Conservation (phyloP, 2,113 vertebrate species). For the Ciconia maguari region DNA sequence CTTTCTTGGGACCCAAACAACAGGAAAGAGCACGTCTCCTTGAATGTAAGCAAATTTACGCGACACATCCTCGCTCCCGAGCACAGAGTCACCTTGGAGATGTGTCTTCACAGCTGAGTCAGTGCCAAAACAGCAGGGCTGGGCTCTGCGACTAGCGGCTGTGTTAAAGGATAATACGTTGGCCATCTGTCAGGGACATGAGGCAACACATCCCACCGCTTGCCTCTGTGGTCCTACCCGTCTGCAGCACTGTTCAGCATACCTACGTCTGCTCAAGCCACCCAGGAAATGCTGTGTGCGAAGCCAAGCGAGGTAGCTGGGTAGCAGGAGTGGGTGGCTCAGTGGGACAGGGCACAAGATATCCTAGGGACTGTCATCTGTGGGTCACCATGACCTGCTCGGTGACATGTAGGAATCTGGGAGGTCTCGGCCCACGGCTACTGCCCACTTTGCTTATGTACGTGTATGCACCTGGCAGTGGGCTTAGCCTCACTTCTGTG, state of each 20-base stretch:
- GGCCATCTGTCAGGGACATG: slow-evolving; percentile 27
- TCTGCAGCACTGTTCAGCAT: background rate
- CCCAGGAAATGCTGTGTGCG: rapidly evolving
- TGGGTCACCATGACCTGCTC: background rate
- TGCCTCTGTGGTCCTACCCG: background rate
- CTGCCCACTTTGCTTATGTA: background rate
- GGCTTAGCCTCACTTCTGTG: background rate
- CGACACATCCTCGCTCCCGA: background rate
- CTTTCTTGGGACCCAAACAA: background rate
- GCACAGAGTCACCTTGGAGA: slow-evolving; percentile 34
- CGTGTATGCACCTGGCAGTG: background rate
- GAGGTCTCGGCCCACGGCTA: background rate
- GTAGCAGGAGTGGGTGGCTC: background rate
- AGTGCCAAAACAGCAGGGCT: slow-evolving; percentile 20
- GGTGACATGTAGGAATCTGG: background rate
- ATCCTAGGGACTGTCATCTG: background rate
- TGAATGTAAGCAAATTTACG: background rate
- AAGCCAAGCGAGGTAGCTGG: background rate
- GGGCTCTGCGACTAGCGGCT: background rate
- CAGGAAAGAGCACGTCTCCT: background rate
- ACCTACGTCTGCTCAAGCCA: rapidly evolving
- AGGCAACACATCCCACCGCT: background rate
- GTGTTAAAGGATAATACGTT: background rate
- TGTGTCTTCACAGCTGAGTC: background rate
- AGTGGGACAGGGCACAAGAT: background rate